Conservation (phyloP, 2,797 vertebrate genomes). For the Mycteria americana region DNA sequence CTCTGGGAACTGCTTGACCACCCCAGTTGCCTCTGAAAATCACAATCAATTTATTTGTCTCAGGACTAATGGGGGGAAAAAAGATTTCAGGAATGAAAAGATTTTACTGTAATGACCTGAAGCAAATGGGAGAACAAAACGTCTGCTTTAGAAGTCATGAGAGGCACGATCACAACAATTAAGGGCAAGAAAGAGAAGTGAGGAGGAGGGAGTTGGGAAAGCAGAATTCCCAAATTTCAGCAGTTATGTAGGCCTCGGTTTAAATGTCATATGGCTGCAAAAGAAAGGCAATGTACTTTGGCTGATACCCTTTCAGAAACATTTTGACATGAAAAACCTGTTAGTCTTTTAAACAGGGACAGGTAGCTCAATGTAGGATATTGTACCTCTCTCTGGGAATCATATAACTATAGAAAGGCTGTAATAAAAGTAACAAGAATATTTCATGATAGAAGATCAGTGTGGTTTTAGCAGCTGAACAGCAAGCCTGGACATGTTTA, state of each 20-base stretch:
- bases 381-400: background rate
- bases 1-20: constrained; percentile 34
- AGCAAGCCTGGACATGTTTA: background rate
- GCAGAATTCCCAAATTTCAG: background rate
- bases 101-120: constrained; percentile 51
- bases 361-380: background rate
- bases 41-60: constrained; percentile 40
- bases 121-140: constrained; percentile 6
- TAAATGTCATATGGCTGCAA: background rate
- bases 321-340: background rate
- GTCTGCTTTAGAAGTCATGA: background rate
- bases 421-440: background rate
- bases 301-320: background rate
- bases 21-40: constrained; percentile 35
- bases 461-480: background rate
- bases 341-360: background rate
- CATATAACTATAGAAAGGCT: background rate
- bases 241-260: background rate
- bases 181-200: background rate
- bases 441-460: background rate
- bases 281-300: background rate
- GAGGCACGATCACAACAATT: background rate
- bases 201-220: background rate
- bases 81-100: constrained; percentile 39
- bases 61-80: background rate